phyloP scores from a whole-genome alignment of 2,113 vertebrate genomes.

The Microcebus lehilahytsara region DNA sequence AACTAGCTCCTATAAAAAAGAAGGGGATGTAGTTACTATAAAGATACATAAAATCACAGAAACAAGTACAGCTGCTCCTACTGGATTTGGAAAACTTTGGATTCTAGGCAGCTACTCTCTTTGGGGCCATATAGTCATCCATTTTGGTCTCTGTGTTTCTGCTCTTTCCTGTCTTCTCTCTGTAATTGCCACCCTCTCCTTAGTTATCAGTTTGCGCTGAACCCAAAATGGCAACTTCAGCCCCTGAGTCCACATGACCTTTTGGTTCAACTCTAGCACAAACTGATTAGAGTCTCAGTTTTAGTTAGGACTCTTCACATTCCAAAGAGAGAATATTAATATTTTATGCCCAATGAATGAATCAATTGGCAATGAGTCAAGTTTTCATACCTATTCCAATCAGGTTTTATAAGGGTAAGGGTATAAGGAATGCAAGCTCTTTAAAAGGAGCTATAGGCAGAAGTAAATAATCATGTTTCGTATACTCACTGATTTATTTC shows the following conservation, averaged over 20 bases:
- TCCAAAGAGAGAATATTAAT: background rate
- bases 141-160: background rate
- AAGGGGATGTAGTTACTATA: background rate
- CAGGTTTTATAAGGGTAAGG: background rate
- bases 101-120: background rate
- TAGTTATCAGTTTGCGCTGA: background rate
- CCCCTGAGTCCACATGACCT: background rate
- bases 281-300: background rate
- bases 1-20: background rate
- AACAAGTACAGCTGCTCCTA: background rate
- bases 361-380: background rate
- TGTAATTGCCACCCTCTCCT: background rate
- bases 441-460: background rate
- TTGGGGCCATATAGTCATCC: background rate
- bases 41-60: background rate
- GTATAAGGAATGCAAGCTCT: background rate
- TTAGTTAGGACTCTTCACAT: background rate
- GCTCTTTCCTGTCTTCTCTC: background rate
- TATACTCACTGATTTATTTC: background rate
- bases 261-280: background rate
- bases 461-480: background rate
- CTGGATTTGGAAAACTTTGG: background rate
- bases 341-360: background rate
- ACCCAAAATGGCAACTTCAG: background rate
- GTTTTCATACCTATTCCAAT: background rate